These are phyloP conservation scores for Clamator glandarius DNA, from an alignment of 2,797 vertebrate genomes.

Conservation along the genomic window DNA sequence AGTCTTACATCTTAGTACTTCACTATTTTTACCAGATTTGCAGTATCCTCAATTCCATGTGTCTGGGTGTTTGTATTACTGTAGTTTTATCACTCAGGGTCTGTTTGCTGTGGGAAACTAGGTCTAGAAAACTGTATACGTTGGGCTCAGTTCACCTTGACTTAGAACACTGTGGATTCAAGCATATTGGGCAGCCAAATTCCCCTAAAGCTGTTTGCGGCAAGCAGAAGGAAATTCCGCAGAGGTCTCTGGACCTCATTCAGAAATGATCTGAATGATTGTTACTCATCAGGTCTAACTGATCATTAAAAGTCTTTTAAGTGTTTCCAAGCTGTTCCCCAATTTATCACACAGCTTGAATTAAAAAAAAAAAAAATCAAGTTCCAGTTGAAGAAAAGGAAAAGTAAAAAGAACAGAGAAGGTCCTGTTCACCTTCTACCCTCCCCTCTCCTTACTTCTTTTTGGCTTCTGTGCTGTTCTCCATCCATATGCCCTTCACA, in stretches of 20 bases:
- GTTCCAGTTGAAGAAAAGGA: not conserved
- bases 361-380: not conserved
- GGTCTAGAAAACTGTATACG: not conserved
- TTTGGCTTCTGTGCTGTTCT: not conserved
- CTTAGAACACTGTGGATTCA: not conserved
- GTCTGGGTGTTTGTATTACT: not conserved
- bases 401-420: not conserved
- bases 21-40: not conserved
- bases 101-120: not conserved
- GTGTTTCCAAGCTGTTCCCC: slow-evolving; percentile 7
- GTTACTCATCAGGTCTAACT: slow-evolving; percentile 34
- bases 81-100: not conserved
- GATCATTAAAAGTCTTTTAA: slow-evolving; percentile 23
- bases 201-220: not conserved
- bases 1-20: not conserved
- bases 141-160: not conserved
- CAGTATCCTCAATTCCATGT: not conserved
- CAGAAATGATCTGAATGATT: slow-evolving; percentile 30
- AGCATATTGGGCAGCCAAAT: not conserved
- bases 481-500: not conserved
- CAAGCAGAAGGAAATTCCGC: slow-evolving; percentile 9
- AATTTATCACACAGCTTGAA: not conserved
- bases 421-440: not conserved
- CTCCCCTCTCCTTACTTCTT: not conserved
- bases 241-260: not conserved